Evolutionary conservation across 2,888 invertebrate genomes (phyloP).

Genomic region (Aphidius colemani): DNA sequence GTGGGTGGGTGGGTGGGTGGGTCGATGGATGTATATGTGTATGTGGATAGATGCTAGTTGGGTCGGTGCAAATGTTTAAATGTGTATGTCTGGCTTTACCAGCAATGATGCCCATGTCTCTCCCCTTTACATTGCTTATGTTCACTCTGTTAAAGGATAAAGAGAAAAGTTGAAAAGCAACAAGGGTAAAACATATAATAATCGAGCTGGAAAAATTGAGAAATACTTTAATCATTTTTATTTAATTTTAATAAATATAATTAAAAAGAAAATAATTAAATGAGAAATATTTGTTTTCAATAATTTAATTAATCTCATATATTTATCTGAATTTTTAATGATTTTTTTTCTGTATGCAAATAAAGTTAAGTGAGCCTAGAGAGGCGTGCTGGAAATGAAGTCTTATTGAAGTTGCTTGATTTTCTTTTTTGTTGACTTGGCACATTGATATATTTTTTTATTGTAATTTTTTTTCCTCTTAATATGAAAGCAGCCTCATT

Average conservation of each 20-base stretch:
- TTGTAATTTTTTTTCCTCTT: no score
- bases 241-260: constrained; percentile 19
- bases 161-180: constrained; percentile 26
- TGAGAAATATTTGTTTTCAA: background rate
- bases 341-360: background rate
- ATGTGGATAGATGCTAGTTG: no score
- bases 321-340: constrained; percentile 12
- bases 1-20: no score
- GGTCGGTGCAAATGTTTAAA: no score
- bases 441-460: no score
- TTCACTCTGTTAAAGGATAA: constrained; percentile 7
- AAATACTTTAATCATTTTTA: constrained; percentile 26
- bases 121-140: background rate
- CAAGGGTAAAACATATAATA: constrained; percentile 19
- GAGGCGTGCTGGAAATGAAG: no score
- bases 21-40: no score
- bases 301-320: constrained; percentile 16
- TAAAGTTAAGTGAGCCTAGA: no score
- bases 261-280: constrained; percentile 8
- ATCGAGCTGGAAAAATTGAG: constrained; percentile 29
- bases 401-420: no score
- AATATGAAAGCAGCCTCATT: no score
- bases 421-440: no score
- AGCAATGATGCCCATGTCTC: constrained; percentile 29
- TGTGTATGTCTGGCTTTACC: constrained; percentile 40